Evolutionary conservation across 2,113 vertebrate species (phyloP).

Genomic region (Microtus pennsylvanicus): DNA sequence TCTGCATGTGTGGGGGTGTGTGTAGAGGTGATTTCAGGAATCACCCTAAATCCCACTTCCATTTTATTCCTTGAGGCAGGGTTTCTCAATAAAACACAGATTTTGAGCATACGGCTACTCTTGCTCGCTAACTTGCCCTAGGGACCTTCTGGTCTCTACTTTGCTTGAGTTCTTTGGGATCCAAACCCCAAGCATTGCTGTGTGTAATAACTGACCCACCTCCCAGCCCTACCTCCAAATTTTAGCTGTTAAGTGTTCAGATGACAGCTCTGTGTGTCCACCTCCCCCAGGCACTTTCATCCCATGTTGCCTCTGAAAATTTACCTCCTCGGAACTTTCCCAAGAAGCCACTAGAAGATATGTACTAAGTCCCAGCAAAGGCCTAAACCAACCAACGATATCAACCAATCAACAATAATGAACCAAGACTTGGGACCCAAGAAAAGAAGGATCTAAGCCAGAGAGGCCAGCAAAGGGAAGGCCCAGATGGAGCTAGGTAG

Average conservation of each 20-base stretch:
- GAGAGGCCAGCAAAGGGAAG: not conserved
- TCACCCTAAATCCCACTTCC: not conserved
- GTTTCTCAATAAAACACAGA: not conserved
- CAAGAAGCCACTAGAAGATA: slow-evolving; percentile 20
- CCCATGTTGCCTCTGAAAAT: not conserved
- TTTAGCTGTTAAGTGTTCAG: slow-evolving; percentile 27
- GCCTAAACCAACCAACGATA: not conserved
- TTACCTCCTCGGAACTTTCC: not conserved
- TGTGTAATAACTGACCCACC: not conserved
- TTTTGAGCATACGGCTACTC: not conserved
- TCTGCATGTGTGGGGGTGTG: not conserved
- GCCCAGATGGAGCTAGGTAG: not conserved
- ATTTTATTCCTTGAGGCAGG: not conserved
- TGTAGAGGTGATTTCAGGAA: not conserved
- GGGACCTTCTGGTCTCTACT: not conserved
- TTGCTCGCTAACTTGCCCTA: not conserved
- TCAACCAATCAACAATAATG: not conserved
- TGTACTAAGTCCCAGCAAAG: not conserved
- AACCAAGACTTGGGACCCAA: not conserved
- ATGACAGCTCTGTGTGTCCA: not conserved
- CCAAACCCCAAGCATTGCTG: not conserved
- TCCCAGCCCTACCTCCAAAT: not conserved
- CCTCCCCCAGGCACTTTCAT: not conserved
- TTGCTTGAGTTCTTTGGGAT: not conserved
- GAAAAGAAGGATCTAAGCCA: not conserved